phyloP scores from a whole-genome alignment of 2,113 vertebrate species.

The Megaleporinus macrocephalus region DNA sequence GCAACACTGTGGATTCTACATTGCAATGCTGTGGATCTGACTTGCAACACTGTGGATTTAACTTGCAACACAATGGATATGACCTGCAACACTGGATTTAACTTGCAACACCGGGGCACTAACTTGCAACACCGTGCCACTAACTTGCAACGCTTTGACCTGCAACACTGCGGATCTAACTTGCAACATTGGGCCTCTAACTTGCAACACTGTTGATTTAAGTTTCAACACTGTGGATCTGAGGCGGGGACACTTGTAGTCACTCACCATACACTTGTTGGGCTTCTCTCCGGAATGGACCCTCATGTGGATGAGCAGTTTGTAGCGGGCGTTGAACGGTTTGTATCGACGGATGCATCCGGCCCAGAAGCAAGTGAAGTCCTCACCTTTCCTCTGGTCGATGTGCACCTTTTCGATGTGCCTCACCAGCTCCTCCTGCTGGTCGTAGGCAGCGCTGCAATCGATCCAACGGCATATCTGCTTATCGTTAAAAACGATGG shows the following conservation, averaged over 20 bases:
- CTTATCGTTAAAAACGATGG: slow-evolving; percentile 71
- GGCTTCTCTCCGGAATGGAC: slow-evolving; percentile 99
- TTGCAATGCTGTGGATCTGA: background rate
- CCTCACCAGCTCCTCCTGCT: slow-evolving; percentile 98
- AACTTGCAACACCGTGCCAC: background rate
- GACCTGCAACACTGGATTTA: background rate
- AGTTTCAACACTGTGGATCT: background rate
- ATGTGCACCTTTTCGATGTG: slow-evolving; percentile 99
- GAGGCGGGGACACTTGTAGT: background rate
- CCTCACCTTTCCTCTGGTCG: slow-evolving; percentile 97
- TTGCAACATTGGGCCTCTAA: background rate
- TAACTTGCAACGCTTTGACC: background rate
- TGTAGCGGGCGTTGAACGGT: slow-evolving; percentile 99
- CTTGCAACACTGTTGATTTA: background rate
- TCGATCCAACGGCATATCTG: slow-evolving; percentile 97
- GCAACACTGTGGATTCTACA: too few species aligned
- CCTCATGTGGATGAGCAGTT: slow-evolving; percentile 99
- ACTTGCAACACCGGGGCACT: background rate
- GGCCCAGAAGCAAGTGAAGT: slow-evolving; percentile 99
- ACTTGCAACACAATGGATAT: background rate
- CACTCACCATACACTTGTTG: slow-evolving; percentile 99
- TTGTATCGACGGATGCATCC: slow-evolving; percentile 96
- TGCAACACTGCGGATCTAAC: background rate
- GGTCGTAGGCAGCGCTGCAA: slow-evolving; percentile 92
- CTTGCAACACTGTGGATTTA: background rate